Evolutionary conservation across 2,797 vertebrate genomes (phyloP), one percentile per base, ranked within the genome.

Genomic region (Syndactyla subalaris): DNA sequence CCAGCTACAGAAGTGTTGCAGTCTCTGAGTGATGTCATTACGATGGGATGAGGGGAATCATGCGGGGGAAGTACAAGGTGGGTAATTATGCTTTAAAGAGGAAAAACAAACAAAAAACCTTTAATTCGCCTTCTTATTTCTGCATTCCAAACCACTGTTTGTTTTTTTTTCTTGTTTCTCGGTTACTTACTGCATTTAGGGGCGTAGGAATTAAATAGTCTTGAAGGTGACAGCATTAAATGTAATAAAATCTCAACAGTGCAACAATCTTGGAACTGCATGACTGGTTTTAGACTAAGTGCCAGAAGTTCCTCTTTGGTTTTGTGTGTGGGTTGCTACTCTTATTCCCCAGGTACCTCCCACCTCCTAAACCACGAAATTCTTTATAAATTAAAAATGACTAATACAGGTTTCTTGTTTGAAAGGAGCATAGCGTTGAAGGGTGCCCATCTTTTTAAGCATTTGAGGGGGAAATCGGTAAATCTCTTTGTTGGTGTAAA

Each of bases 311-410:
- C 70, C 87, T 93, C 77, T 96, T 92, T 93, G 93, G 92, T 96
- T 97, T 94, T 92, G 75, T 91, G 89, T 92, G 80, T 83, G 92
- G 85, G 85, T 96, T 96, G 91, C 77, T 95, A 34, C 75, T 89
- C 73, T 86, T 92, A 97, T 65, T 97, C 87, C 90, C 89, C 66
- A 95, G 92, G 89, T 96, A 96, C 88, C 72, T 96, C 76, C 93
- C 95, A 95, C 95, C 95, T 84, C 79, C 89, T 96, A 96, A 97
- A 96, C 92, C 92, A 89, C 90, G 74, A 52, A 84, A 90, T 97
- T 97, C 79, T 97, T 97, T 80, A 67, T 95, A 95, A 95, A 95
- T 97, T 96, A 92, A 85, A 94, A 94, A 96, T 90, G 7, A 92
- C 71, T 72, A 88, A 76, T 72, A 41, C 51, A 55, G 36, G 34